A percentile compares a stretch with the other conserved stretches of the same genome.
Evolutionary conservation across 2,888 invertebrate genomes (phyloP).

Genomic region (Epinotia demarniana): DNA sequence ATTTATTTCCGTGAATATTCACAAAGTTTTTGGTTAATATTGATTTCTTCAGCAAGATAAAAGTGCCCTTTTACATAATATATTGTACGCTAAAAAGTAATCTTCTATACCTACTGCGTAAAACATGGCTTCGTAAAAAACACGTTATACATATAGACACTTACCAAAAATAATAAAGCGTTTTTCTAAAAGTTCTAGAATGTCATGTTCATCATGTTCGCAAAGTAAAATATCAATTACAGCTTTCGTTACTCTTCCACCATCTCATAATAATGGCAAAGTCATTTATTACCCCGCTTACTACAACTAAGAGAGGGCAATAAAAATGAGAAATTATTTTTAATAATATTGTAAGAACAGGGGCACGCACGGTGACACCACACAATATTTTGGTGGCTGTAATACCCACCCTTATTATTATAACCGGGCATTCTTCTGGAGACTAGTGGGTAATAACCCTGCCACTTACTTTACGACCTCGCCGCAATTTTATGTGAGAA

Average conservation of each 20-base stretch:
- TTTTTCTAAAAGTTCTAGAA: background rate
- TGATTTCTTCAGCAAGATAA: too few species aligned
- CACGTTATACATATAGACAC: too few species aligned
- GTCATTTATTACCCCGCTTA: constrained; percentile 69
- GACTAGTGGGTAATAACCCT: constrained; percentile 68
- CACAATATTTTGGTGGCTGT: constrained; percentile 73
- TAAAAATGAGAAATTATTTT: constrained; percentile 85
- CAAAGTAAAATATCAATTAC: constrained; percentile 40
- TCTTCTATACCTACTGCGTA: too few species aligned
- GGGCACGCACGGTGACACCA: constrained; percentile 63
- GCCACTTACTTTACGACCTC: constrained; percentile 75
- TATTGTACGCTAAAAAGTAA: too few species aligned
- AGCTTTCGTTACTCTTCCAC: constrained; percentile 29
- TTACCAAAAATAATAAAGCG: too few species aligned
- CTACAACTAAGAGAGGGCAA: constrained; percentile 69
- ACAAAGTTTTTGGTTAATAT: too few species aligned
- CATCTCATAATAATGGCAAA: constrained; percentile 55
- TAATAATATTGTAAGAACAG: constrained; percentile 74
- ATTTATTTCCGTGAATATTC: too few species aligned
- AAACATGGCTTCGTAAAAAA: too few species aligned
- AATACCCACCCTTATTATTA: constrained; percentile 74
- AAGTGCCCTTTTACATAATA: too few species aligned
- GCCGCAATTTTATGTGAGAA: constrained; percentile 65
- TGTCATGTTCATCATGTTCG: background rate
- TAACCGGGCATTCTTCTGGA: constrained; percentile 72